Evolutionary conservation across 2,797 vertebrate genomes (phyloP).

Genomic region (Sebastes dallii): DNA sequence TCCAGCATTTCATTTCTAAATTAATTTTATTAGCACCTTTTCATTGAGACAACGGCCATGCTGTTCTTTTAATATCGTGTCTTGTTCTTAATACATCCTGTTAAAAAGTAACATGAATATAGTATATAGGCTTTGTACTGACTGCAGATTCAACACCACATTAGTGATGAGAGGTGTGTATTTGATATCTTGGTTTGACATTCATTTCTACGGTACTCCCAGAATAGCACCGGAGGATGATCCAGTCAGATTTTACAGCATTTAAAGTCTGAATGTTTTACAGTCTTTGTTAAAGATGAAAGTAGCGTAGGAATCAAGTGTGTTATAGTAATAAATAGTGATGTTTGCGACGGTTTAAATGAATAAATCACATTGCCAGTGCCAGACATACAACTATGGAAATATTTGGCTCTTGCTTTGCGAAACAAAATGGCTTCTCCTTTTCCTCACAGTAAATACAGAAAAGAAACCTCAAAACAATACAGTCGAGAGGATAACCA

Average conservation of each 20-base stretch:
- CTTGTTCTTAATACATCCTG: background rate
- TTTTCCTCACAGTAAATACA: conserved; percentile 73
- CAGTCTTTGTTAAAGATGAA: conserved; percentile 6
- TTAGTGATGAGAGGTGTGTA: background rate
- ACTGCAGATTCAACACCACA: background rate
- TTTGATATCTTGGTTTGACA: background rate
- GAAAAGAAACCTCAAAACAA: conserved; percentile 80
- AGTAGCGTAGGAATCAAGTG: conserved; percentile 11
- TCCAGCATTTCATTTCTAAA: background rate
- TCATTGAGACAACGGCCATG: background rate
- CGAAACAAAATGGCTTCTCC: conserved; percentile 74
- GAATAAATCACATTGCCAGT: conserved; percentile 44
- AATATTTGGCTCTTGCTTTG: conserved; percentile 75
- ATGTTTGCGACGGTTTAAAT: conserved; percentile 45
- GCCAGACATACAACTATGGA: conserved; percentile 69
- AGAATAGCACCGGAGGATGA: background rate
- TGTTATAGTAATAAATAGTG: conserved; percentile 30
- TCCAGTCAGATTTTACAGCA: background rate
- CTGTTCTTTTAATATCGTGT: background rate
- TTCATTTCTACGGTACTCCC: background rate
- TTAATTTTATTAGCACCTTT: background rate
- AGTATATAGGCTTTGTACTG: too few species aligned
- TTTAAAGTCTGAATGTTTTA: background rate
- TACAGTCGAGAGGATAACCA: conserved; percentile 84
- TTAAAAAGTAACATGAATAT: background rate